Conservation (phyloP, 2,888 invertebrate genomes). For the Mycalesis mineus region DNA sequence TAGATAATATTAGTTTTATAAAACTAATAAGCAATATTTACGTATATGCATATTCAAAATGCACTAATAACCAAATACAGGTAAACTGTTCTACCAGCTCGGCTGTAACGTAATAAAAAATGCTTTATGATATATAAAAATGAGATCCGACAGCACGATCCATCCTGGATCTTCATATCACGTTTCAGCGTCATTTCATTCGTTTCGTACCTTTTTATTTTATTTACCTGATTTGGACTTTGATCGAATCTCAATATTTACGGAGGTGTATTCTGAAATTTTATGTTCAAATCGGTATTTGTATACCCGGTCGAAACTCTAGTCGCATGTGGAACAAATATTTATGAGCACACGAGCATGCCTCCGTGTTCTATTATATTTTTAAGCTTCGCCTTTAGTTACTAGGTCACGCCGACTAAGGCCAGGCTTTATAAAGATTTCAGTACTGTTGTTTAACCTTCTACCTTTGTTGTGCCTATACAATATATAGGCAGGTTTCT, state of each 20-base stretch:
- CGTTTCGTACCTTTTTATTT: slow-evolving; percentile 28
- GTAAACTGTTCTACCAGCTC: not conserved
- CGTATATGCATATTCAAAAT: not conserved
- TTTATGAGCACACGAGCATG: slow-evolving; percentile 27
- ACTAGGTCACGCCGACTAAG: slow-evolving; percentile 28
- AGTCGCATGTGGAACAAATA: slow-evolving; percentile 30
- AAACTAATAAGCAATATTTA: too few species aligned
- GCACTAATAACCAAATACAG: not conserved
- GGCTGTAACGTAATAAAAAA: not conserved
- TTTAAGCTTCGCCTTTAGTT: slow-evolving; percentile 26
- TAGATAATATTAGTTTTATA: too few species aligned
- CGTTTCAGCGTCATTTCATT: slow-evolving; percentile 28
- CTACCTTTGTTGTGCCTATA: slow-evolving; percentile 23
- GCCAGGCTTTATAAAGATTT: slow-evolving; percentile 28
- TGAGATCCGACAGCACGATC: slow-evolving; percentile 15
- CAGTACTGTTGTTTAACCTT: slow-evolving; percentile 27
- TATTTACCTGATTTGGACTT: slow-evolving; percentile 30
- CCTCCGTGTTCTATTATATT: slow-evolving; percentile 27
- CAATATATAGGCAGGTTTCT: slow-evolving; percentile 14
- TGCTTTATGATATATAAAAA: slow-evolving; percentile 18
- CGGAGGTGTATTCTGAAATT: slow-evolving; percentile 27
- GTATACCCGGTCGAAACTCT: slow-evolving; percentile 23
- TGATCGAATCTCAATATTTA: slow-evolving; percentile 31
- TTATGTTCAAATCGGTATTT: slow-evolving; percentile 26
- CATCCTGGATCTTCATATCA: slow-evolving; percentile 22